phyloP scores from a whole-genome alignment of 2,797 vertebrate species.

The Antrozous pallidus region DNA sequence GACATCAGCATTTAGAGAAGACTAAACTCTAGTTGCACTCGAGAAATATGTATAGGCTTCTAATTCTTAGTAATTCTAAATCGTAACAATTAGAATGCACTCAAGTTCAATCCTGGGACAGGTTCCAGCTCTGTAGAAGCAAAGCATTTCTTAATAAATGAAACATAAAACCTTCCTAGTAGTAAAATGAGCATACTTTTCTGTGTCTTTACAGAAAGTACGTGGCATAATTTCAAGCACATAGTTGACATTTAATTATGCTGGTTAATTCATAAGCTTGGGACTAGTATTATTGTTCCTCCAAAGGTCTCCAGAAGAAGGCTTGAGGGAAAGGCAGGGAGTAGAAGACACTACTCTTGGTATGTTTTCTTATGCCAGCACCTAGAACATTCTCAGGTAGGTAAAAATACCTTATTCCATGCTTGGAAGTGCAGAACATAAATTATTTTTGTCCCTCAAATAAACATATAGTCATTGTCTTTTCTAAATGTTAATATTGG shows the following conservation, averaged over 20 bases:
- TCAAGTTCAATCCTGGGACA: neutral
- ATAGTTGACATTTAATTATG: neutral
- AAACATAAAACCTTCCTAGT: neutral
- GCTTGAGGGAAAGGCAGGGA: neutral
- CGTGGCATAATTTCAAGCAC: neutral
- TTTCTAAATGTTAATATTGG: neutral
- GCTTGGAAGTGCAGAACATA: neutral
- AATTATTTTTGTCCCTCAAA: neutral
- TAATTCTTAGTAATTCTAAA: constrained; percentile 19
- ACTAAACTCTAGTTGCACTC: neutral
- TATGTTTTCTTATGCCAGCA: neutral
- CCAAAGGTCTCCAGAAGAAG: neutral
- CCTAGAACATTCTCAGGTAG: neutral
- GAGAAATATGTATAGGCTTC: neutral
- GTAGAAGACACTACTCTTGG: neutral
- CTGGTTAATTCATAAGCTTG: neutral
- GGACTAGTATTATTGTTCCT: neutral
- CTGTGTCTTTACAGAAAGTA: neutral
- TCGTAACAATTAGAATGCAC: neutral
- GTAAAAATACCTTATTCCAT: neutral
- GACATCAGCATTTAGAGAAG: neutral
- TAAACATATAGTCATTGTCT: neutral
- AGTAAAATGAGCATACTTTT: neutral
- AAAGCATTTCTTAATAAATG: constrained; percentile 30
- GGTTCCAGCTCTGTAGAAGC: neutral